Evolutionary conservation across 1,140 invertebrate species (phyloP), one percentile per base, ranked within the genome.

Genomic region (Pogonognathellus flavescens): DNA sequence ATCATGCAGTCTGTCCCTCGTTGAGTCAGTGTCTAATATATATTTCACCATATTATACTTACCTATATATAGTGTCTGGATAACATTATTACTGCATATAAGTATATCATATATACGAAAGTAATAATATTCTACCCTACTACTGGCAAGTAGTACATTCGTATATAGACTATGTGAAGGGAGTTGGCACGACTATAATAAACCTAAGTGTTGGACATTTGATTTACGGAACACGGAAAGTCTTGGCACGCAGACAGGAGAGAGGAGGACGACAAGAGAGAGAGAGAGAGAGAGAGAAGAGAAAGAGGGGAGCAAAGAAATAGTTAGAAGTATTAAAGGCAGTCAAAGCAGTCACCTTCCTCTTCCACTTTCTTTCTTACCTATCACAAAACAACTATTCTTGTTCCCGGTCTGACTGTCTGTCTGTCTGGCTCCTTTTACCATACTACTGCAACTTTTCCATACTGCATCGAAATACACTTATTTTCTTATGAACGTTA

Each of bases 121-220:
- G 70, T 49, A 76, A 18, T 76, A 76, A 50, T 41, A 31, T 49
- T 76, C 70, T 50, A 49, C 50, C 18, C 80, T 81, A 25, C 60
- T 22, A n/a, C 13, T 11, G n/a, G 3, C 20, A n/a, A 11, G 18
- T 18, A 7, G 31, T 60, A 16, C n/a, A 13, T n/a, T n/a, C n/a
- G 3, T 60, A 9, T 18, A 10, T 81, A 8, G n/a, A n/a, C n/a
- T 55, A n/a, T 41, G 16, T n/a, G 31, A 14, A 57, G 80, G 80
- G 80, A 86, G 80, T 70, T 86, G 80, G 60, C 80, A 86, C 72
- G 80, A 60, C 82, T 80, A 86, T 86, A 86, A 86, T 86, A 83
- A 72, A 57, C 62, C 31, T 31, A 86, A 86, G 85, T 86, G 85
- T 86, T 86, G 85, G 85, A 83, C 85, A 86, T 82, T 83, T 86